Evolutionary conservation across 2,888 invertebrate genomes (phyloP).

Genomic region (Drosophila villosipedis): DNA sequence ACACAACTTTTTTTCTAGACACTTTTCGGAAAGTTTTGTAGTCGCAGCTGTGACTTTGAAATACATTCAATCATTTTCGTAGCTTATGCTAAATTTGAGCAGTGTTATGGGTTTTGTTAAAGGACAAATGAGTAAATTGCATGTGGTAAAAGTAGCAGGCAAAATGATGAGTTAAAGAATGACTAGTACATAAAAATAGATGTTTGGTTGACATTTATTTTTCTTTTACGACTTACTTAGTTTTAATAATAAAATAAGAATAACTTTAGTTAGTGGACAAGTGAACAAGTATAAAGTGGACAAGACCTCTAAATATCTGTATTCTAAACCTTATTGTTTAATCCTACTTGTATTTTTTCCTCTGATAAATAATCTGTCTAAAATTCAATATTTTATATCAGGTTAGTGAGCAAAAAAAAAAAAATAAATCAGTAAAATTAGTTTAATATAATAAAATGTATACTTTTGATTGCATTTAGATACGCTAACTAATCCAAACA

Average conservation of each 20-base stretch:
- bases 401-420: background rate
- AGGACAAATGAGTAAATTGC: background rate
- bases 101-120: conserved; percentile 9
- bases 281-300: background rate
- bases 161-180: background rate
- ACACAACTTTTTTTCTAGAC: conserved; percentile 23
- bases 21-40: conserved; percentile 27
- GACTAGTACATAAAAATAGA: background rate
- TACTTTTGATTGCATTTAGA: conserved; percentile 32
- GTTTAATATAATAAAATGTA: conserved; percentile 29
- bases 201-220: background rate
- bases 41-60: conserved; percentile 68
- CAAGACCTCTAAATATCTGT: background rate
- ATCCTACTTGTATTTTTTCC: background rate
- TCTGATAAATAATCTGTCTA: background rate
- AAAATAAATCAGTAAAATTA: background rate
- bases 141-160: background rate
- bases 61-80: conserved; percentile 67
- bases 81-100: conserved; percentile 28
- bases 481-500: conserved; percentile 14
- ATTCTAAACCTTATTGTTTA: background rate
- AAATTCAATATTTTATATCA: background rate
- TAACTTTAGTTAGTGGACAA: background rate
- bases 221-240: too few relatives aligned
- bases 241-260: background rate